phyloP scores from a whole-genome alignment of 2,888 invertebrate species.

The Leptinotarsa juncta region DNA sequence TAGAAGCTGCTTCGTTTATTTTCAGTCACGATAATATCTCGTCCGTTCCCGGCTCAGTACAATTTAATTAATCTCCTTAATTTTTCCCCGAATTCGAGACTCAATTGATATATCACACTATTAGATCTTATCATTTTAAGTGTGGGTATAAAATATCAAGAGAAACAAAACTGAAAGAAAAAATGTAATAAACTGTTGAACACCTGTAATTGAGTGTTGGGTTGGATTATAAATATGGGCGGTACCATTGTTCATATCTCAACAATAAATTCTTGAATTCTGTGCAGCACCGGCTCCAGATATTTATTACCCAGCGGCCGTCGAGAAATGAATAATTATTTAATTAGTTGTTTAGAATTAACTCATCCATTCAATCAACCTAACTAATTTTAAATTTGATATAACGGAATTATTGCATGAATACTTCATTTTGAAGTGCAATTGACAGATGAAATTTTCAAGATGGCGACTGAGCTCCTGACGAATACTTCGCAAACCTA shows the following conservation, averaged over 20 bases:
- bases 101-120: slow-evolving; percentile 51
- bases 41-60: slow-evolving; percentile 25
- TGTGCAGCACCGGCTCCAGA: slow-evolving; percentile 21
- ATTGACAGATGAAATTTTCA: no score
- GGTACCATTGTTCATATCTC: slow-evolving; percentile 54
- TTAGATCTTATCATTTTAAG: slow-evolving; percentile 51
- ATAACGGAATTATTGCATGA: no score
- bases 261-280: slow-evolving; percentile 49
- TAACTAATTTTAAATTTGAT: no score
- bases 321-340: no score
- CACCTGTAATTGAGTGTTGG: slow-evolving; percentile 51
- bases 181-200: slow-evolving; percentile 42
- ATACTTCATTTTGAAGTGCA: no score
- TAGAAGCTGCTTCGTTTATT: neutral
- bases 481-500: no score
- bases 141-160: slow-evolving; percentile 46
- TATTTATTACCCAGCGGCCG: neutral
- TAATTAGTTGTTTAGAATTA: no score
- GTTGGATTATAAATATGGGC: slow-evolving; percentile 49
- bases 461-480: no score
- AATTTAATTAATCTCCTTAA: slow-evolving; percentile 36
- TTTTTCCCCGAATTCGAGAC: slow-evolving; percentile 34
- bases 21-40: slow-evolving; percentile 26
- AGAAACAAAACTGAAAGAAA: slow-evolving; percentile 35
- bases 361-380: no score